phyloP scores from a whole-genome alignment of 2,113 vertebrate genomes.

The Camelus bactrianus region DNA sequence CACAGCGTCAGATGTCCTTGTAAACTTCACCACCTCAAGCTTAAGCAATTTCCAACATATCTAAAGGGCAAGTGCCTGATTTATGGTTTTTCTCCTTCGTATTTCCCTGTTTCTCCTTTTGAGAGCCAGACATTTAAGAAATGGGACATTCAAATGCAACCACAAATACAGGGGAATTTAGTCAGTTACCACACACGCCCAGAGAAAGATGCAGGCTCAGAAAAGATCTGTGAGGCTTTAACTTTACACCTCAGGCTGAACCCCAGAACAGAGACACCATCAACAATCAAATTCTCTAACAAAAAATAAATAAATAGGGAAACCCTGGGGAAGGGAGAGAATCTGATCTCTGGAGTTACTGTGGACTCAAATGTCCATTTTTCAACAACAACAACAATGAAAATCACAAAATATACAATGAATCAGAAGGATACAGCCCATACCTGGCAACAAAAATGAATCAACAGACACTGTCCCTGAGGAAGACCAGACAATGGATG shows the following conservation, averaged over 20 bases:
- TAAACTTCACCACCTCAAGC: neutral
- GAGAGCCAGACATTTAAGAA: neutral
- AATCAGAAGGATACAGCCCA: neutral
- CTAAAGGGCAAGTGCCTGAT: neutral
- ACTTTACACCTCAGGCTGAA: neutral
- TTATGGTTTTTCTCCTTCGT: neutral
- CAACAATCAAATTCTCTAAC: neutral
- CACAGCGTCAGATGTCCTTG: neutral
- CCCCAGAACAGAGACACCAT: neutral
- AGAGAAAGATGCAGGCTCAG: neutral
- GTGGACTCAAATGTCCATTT: neutral
- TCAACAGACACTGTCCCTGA: neutral
- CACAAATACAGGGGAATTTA: neutral
- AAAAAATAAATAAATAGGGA: neutral
- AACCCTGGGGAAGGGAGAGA: neutral
- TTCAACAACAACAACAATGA: neutral
- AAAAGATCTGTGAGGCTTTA: neutral
- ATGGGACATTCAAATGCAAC: neutral
- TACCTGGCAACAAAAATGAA: neutral
- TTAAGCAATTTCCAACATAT: neutral
- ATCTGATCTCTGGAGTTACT: neutral
- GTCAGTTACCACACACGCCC: no score
- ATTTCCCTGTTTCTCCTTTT: neutral
- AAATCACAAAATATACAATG: neutral
- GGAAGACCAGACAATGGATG: neutral